Evolutionary conservation across 2,888 invertebrate genomes (phyloP), one percentile per base, ranked within the genome.

Genomic region (Brenthis hecate): DNA sequence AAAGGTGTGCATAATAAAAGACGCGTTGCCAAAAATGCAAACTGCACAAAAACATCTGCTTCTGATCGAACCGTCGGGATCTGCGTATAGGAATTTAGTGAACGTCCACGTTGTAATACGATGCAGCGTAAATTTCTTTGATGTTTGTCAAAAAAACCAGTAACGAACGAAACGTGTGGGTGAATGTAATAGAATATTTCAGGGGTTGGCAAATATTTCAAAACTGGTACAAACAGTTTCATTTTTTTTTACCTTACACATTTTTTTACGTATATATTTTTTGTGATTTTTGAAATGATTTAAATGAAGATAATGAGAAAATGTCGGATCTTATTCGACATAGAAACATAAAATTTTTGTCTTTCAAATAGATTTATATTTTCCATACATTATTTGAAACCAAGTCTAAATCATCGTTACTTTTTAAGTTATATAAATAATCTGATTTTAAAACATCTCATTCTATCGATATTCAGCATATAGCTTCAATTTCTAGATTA

Each of bases 101-200:
- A 55, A 32, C 53, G 58, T 54, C 66, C 48, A 55, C 58, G 54
- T 66, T 43, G 66, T 58, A 58, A 66, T 66, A 60, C 54, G 54
- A 60, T 55, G 60, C 58, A 66, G 54, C 16, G 51, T 43, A 56
- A 66, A 47, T 28, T 55, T 60, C 60, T 66, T 66, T 66, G 66
- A 66, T 66, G 57, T 66, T 66, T 60, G 66, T 66, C 65, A 60
- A 66, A 66, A 43, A 58, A 66, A 58, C 51, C 66, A 57, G 53
- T 13, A 53, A 48, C 58, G 51, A 47, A 53, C 57, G 57, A 43
- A 65, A 43, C 57, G 23, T 50, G 57, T 53, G 50, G 60, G 60
- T 60, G 60, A 60, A 50, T 50, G 60, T 60, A 60, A 60, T 60
- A 60, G 60, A 60, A 60, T 60, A 60, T 60, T 50, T 60, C 60